A percentile compares a stretch with the other conserved stretches of the same genome.
These are phyloP conservation scores for Chelonus formosanus DNA, from an alignment of 2,888 invertebrate genomes.

Conservation along the genomic window DNA sequence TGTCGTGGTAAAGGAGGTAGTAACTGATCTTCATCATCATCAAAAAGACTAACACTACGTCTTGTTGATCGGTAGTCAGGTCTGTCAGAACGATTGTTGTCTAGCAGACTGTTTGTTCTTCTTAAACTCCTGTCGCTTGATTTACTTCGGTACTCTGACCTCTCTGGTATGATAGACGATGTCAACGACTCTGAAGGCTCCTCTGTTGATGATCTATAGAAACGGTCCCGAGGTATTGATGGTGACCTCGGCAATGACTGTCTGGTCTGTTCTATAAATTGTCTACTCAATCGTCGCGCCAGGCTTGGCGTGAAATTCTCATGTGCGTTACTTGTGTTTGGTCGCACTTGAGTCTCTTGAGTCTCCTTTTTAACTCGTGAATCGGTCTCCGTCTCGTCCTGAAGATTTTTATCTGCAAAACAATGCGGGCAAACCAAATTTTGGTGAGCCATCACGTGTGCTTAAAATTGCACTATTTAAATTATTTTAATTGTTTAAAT, in stretches of 20 bases:
- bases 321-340: not conserved
- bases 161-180: constrained; percentile 40
- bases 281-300: constrained; percentile 58
- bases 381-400: constrained; percentile 5
- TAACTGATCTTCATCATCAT: constrained; percentile 49
- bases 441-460: constrained; percentile 39
- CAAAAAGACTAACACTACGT: constrained; percentile 56
- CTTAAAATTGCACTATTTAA: constrained; percentile 16
- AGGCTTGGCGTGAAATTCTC: constrained; percentile 60
- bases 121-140: constrained; percentile 55
- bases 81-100: constrained; percentile 41
- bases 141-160: constrained; percentile 50
- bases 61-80: constrained; percentile 47
- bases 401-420: constrained; percentile 45
- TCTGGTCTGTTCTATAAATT: constrained; percentile 59
- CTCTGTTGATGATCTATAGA: constrained; percentile 44
- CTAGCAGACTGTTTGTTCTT: constrained; percentile 55
- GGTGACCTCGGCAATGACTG: constrained; percentile 55
- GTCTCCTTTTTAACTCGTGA: constrained; percentile 23
- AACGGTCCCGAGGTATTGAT: constrained; percentile 52
- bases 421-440: constrained; percentile 44
- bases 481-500: constrained; percentile 18
- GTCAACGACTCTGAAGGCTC: constrained; percentile 35
- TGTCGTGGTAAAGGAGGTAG: constrained; percentile 50
- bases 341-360: constrained; percentile 48